A percentile compares a stretch with the other conserved stretches of the same genome.
These are phyloP conservation scores for Trichomalopsis sarcophagae DNA, from an alignment of 1,140 invertebrate species.

Conservation along the genomic window DNA sequence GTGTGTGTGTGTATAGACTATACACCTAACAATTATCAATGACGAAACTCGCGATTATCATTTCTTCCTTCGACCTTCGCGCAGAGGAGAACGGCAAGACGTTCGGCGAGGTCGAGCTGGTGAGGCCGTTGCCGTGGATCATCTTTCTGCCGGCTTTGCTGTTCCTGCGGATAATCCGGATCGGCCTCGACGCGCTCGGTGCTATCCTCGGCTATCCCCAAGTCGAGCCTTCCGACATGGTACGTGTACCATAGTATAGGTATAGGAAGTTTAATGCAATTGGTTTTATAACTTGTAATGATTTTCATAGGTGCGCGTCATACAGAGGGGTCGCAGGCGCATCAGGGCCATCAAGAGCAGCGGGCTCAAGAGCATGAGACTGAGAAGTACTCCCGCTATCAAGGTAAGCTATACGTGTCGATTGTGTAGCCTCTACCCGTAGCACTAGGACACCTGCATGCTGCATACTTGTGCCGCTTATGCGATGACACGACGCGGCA, in stretches of 20 bases:
- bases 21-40: too few species aligned
- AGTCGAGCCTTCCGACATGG: conserved; percentile 74
- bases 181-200: conserved; percentile 71
- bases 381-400: conserved; percentile 18
- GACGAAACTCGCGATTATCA: too few species aligned
- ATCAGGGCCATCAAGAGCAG: conserved; percentile 73
- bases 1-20: too few species aligned
- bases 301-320: conserved; percentile 70
- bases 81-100: conserved; percentile 70
- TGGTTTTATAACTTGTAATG: too few species aligned
- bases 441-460: too few species aligned
- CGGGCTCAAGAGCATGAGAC: conserved; percentile 69
- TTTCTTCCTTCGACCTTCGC: not conserved
- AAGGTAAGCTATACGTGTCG: conserved; percentile 23
- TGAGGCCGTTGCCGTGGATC: conserved; percentile 77
- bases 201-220: conserved; percentile 72
- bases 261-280: too few species aligned
- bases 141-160: conserved; percentile 76
- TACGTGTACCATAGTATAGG: conserved; percentile 55
- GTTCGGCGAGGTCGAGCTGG: conserved; percentile 67
- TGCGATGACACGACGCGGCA: not conserved
- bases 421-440: too few species aligned
- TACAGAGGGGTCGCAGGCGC: conserved; percentile 74
- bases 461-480: conserved; percentile 7
- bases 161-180: conserved; percentile 70